A percentile compares a stretch with the other conserved stretches of the same genome.
Evolutionary conservation across 1,140 invertebrate genomes (phyloP).

Genomic region (Drosophila auraria): DNA sequence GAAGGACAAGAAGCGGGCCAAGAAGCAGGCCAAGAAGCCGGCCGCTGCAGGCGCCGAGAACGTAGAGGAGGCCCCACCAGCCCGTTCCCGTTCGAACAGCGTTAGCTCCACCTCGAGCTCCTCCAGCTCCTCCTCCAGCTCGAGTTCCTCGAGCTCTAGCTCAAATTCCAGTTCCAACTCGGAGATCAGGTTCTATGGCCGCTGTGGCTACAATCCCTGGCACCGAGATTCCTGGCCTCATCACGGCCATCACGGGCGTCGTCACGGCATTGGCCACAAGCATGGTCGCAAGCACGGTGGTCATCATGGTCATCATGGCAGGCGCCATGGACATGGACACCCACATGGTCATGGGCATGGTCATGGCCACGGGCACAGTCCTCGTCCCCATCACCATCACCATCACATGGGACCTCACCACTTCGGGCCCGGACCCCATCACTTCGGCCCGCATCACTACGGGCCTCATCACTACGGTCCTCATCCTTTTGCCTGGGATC

Average conservation of each 20-base stretch:
- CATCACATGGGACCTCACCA: conserved; percentile 10
- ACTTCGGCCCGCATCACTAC: conserved; percentile 26
- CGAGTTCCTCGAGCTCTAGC: conserved; percentile 14
- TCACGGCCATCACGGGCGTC: conserved; percentile 34
- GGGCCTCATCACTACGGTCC: conserved; percentile 31
- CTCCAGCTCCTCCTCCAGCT: conserved; percentile 45
- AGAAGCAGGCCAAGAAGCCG: conserved; percentile 40
- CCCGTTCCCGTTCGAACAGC: conserved; percentile 43
- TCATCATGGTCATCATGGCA: conserved; percentile 14
- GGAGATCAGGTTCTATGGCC: no score
- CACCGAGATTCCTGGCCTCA: not conserved
- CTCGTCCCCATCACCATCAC: conserved; percentile 10
- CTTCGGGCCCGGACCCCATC: not conserved
- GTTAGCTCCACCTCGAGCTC: conserved; percentile 48
- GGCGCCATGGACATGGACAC: conserved; percentile 21
- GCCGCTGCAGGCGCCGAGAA: not conserved
- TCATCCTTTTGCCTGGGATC: conserved; percentile 15
- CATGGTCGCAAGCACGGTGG: conserved; percentile 37
- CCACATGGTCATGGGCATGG: conserved; percentile 27
- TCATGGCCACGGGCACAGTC: conserved; percentile 14
- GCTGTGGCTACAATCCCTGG: conserved; percentile 43
- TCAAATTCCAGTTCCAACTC: no score
- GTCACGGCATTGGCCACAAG: conserved; percentile 9
- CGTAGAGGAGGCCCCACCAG: not conserved
- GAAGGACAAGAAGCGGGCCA: conserved; percentile 45